Evolutionary conservation across 2,888 invertebrate species (phyloP).

Genomic region (Tortrix viridana): DNA sequence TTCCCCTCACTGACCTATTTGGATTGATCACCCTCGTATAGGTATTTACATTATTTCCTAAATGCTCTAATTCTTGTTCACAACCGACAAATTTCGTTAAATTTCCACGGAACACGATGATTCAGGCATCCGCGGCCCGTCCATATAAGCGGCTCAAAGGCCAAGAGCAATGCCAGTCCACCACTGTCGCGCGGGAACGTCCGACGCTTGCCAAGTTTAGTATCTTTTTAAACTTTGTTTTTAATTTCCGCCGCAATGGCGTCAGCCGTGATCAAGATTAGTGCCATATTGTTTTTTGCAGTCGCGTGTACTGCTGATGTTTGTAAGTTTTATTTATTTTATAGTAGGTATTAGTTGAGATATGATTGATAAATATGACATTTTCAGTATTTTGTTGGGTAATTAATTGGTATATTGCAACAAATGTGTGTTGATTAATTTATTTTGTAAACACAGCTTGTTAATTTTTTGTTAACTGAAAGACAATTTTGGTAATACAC

Average conservation of each 20-base stretch:
- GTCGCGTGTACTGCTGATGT: slow-evolving; percentile 68
- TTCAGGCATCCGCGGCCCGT: slow-evolving; percentile 46
- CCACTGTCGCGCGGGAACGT: slow-evolving; percentile 56
- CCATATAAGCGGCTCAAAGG: slow-evolving; percentile 73
- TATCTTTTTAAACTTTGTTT: slow-evolving; percentile 51
- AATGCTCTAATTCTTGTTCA: slow-evolving; percentile 31
- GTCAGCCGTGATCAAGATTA: slow-evolving; percentile 75
- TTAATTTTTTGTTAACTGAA: no score
- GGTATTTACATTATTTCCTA: neutral
- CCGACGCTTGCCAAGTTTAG: slow-evolving; percentile 51
- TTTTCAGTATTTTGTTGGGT: no score
- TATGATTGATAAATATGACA: neutral
- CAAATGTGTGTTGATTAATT: no score
- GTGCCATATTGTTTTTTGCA: slow-evolving; percentile 74
- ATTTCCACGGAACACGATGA: slow-evolving; percentile 48
- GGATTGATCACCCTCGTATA: no score
- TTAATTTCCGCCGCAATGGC: slow-evolving; percentile 63
- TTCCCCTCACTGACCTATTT: no score
- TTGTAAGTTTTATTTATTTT: slow-evolving; percentile 55
- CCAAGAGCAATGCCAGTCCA: slow-evolving; percentile 75
- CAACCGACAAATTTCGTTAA: slow-evolving; percentile 39
- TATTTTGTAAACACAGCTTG: no score
- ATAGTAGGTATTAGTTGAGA: neutral
- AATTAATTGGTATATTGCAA: no score
- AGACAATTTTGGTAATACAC: no score